These are phyloP conservation scores for Aphrophora alni DNA, from an alignment of 2,888 invertebrate species.

Conservation along the genomic window DNA sequence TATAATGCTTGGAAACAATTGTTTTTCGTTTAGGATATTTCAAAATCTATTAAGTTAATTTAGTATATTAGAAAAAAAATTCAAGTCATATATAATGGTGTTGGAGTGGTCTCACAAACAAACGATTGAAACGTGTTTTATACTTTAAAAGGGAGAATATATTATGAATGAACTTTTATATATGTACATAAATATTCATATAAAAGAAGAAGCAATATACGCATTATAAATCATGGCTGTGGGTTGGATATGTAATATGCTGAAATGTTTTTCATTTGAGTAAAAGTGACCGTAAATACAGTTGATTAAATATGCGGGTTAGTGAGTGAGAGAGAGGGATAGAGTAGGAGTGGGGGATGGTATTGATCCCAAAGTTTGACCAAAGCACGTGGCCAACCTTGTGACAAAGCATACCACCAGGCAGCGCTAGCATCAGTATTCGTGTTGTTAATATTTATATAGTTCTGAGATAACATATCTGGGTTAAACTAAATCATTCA, in stretches of 20 bases:
- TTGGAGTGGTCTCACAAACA: too few species aligned
- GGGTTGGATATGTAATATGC: neutral
- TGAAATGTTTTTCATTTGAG: neutral
- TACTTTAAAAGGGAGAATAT: too few species aligned
- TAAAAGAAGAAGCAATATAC: neutral
- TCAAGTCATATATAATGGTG: too few species aligned
- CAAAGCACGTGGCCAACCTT: neutral
- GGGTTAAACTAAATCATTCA: too few species aligned
- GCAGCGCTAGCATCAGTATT: neutral
- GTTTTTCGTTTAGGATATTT: too few species aligned
- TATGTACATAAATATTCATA: neutral
- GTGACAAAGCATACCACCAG: neutral
- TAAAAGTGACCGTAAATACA: neutral
- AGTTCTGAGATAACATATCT: too few species aligned
- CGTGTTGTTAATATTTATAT: neutral
- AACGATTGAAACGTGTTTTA: too few species aligned
- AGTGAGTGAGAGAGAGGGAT: neutral
- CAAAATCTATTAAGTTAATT: too few species aligned
- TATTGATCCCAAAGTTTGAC: slow-evolving; percentile 9
- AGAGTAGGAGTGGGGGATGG: neutral
- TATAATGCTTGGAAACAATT: too few species aligned
- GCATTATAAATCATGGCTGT: neutral
- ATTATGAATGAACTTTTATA: too few species aligned
- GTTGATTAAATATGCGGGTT: slow-evolving; percentile 9
- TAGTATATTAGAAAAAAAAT: too few species aligned